Evolutionary conservation across 2,113 vertebrate genomes (phyloP).

Genomic region (Promerops cafer): DNA sequence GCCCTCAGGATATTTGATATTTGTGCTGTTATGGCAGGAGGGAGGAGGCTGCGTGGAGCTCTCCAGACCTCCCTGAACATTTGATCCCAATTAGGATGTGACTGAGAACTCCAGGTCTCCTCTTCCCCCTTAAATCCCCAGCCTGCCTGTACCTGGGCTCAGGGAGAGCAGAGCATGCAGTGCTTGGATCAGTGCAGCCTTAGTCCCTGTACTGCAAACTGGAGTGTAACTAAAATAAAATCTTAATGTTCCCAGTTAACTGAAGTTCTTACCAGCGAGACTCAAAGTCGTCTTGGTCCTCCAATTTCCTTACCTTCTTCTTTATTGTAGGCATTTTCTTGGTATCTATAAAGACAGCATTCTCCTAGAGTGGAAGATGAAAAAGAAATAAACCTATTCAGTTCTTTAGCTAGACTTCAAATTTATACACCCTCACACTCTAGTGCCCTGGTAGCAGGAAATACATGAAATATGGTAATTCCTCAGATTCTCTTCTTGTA

Average conservation of each 20-base stretch:
- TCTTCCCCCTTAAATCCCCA: neutral
- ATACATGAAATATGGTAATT: neutral
- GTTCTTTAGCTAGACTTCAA: neutral
- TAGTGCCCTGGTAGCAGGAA: neutral
- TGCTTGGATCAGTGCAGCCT: neutral
- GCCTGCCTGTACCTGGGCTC: neutral
- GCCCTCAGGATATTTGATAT: neutral
- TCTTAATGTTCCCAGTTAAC: neutral
- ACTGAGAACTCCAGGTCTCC: neutral
- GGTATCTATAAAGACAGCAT: slow-evolving; percentile 93
- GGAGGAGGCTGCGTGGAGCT: neutral
- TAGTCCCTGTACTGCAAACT: neutral
- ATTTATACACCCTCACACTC: neutral
- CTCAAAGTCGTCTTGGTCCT: slow-evolving; percentile 94
- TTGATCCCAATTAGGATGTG: neutral
- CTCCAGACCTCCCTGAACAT: neutral
- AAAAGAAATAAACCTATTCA: neutral
- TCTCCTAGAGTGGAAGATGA: slow-evolving; percentile 77
- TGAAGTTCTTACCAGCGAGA: slow-evolving; percentile 84
- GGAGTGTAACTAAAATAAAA: neutral
- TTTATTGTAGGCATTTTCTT: slow-evolving; percentile 93
- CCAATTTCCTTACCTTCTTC: slow-evolving; percentile 95
- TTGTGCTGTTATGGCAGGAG: neutral
- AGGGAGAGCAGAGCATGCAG: neutral
- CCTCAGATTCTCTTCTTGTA: neutral